A percentile compares a stretch with the other conserved stretches of the same genome.
These are phyloP conservation scores for Erpobdella octoculata DNA, from an alignment of 2,888 invertebrate genomes.

Conservation along the genomic window DNA sequence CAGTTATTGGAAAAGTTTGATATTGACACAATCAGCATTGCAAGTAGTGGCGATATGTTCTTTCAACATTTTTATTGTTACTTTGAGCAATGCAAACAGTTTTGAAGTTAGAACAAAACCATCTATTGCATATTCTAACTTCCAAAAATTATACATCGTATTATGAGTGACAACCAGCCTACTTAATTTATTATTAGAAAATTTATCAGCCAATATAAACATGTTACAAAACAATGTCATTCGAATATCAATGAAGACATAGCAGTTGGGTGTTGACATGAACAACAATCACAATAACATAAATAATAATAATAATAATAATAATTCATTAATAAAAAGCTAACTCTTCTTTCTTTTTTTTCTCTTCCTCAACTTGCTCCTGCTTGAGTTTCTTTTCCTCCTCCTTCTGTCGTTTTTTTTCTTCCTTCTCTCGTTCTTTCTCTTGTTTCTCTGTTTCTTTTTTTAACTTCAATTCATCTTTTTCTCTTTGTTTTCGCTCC, in stretches of 20 bases:
- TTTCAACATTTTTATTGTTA: too few species aligned
- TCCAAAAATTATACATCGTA: too few species aligned
- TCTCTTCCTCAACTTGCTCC: constrained; percentile 46
- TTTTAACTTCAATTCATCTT: constrained; percentile 39
- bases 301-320: not conserved
- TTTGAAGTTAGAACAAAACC: too few species aligned
- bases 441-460: constrained; percentile 44
- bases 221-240: not conserved
- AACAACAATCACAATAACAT: not conserved
- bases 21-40: too few species aligned
- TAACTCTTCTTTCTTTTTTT: constrained; percentile 43
- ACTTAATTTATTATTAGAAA: not conserved
- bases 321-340: constrained; percentile 9
- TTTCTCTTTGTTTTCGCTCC: constrained; percentile 32
- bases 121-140: too few species aligned
- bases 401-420: constrained; percentile 14
- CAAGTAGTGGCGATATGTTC: too few species aligned
- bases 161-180: too few species aligned
- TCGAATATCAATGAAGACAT: constrained; percentile 4
- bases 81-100: too few species aligned
- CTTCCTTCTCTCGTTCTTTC: constrained; percentile 33
- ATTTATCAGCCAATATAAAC: not conserved
- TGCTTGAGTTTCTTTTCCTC: constrained; percentile 31
- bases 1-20: too few species aligned
- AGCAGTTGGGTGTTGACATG: not conserved